Percentiles rank a stretch among this genome's conserved stretches.
phyloP scores from a whole-genome alignment of 2,113 vertebrate species.

The Hydrolagus affinis region DNA sequence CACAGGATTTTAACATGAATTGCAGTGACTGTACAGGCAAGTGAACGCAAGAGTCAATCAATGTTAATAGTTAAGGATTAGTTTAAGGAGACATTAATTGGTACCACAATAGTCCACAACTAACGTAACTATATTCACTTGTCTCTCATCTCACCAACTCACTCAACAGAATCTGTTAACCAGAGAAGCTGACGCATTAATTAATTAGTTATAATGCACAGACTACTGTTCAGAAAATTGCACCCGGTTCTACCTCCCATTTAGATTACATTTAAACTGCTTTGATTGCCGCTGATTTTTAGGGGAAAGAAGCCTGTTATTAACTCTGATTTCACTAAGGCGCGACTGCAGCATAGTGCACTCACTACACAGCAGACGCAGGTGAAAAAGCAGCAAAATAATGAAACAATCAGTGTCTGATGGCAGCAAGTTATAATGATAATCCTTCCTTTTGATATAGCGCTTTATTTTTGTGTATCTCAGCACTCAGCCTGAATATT shows the following conservation, averaged over 20 bases:
- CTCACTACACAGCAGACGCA: too few species aligned
- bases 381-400: too few species aligned
- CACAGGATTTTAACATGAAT: too few species aligned
- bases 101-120: not conserved
- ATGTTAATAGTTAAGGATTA: too few species aligned
- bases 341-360: too few species aligned
- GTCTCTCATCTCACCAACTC: not conserved
- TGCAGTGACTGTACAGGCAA: too few species aligned
- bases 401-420: too few species aligned
- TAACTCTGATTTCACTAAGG: constrained; percentile 10
- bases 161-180: not conserved
- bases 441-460: too few species aligned
- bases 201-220: constrained; percentile 14
- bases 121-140: not conserved
- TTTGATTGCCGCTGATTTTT: constrained; percentile 19
- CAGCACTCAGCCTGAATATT: too few species aligned
- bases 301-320: constrained; percentile 12
- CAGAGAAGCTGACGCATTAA: not conserved
- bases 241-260: not conserved
- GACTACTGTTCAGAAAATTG: constrained; percentile 11
- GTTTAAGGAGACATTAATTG: not conserved
- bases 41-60: too few species aligned
- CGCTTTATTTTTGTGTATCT: too few species aligned
- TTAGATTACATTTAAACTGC: constrained; percentile 18
- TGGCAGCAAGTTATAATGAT: too few species aligned